phyloP scores from a whole-genome alignment of 1,140 invertebrate genomes.

The Mercenaria mercenaria region DNA sequence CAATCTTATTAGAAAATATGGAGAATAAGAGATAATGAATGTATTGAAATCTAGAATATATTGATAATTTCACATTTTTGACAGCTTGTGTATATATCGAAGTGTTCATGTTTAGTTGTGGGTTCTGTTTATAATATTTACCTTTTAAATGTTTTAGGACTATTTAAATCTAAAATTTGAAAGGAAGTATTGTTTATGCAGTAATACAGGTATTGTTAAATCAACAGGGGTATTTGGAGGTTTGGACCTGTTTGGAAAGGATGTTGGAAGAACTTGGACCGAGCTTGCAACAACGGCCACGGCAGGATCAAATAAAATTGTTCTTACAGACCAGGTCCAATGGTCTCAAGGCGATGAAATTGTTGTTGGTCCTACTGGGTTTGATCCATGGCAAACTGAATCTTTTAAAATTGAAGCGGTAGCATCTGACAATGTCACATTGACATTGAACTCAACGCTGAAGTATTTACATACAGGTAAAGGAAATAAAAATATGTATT shows the following conservation, averaged over 20 bases:
- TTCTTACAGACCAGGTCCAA: slow-evolving; percentile 72
- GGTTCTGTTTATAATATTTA: no score
- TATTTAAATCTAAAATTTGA: no score
- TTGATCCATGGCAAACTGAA: slow-evolving; percentile 82
- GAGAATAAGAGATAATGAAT: no score
- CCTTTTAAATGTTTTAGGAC: no score
- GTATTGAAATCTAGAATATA: no score
- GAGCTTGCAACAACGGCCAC: slow-evolving; percentile 74
- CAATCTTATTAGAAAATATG: not conserved
- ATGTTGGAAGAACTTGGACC: slow-evolving; percentile 78
- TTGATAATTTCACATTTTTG: no score
- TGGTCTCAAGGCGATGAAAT: slow-evolving; percentile 83
- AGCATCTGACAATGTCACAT: slow-evolving; percentile 70
- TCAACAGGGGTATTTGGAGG: slow-evolving; percentile 82
- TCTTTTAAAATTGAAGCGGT: slow-evolving; percentile 78
- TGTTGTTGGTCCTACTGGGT: slow-evolving; percentile 81
- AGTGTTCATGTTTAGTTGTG: no score
- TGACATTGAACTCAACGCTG: slow-evolving; percentile 79
- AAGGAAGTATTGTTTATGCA: no score
- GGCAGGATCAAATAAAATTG: slow-evolving; percentile 75
- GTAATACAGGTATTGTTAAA: not conserved
- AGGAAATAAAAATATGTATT: not conserved
- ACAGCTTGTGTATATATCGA: no score
- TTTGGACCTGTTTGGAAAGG: slow-evolving; percentile 82
- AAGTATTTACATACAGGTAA: slow-evolving; percentile 80